Percentiles rank a stretch among this genome's conserved stretches.
Evolutionary conservation across 2,797 vertebrate genomes (phyloP).

Genomic region (Halcyon badia): DNA sequence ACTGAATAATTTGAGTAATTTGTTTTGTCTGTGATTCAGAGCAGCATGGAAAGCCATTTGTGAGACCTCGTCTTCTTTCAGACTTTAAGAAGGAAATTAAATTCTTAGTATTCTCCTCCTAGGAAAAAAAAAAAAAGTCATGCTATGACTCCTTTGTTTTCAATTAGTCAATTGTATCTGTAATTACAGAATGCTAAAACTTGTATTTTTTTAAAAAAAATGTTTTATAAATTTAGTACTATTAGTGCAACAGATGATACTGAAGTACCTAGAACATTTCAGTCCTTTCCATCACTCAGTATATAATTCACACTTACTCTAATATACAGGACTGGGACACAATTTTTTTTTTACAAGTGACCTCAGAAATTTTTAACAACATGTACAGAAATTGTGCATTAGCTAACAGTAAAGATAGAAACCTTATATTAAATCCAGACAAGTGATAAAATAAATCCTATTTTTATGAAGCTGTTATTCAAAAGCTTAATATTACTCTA

Average conservation of each 20-base stretch:
- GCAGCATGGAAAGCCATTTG: not conserved
- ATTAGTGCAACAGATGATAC: not conserved
- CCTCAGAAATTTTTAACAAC: not conserved
- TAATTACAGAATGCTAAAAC: not conserved
- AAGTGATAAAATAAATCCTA: not conserved
- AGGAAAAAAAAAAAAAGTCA: not conserved
- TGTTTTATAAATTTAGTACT: not conserved
- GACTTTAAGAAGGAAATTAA: not conserved
- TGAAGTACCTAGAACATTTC: not conserved
- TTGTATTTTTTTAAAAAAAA: not conserved
- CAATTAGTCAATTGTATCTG: not conserved
- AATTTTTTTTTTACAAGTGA: not conserved
- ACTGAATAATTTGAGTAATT: not conserved
- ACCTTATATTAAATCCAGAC: not conserved
- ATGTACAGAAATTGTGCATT: not conserved
- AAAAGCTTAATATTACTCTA: not conserved
- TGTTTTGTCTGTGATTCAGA: not conserved
- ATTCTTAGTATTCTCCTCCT: not conserved
- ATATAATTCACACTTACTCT: not conserved
- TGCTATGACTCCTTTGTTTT: not conserved
- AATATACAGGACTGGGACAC: not conserved
- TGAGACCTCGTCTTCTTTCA: not conserved
- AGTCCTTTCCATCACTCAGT: not conserved
- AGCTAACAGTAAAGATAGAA: not conserved
- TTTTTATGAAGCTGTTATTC: not conserved